A percentile compares a stretch with the other conserved stretches of the same genome.
phyloP scores from a whole-genome alignment of 1,140 invertebrate genomes.

The Trinorchestia longiramus region DNA sequence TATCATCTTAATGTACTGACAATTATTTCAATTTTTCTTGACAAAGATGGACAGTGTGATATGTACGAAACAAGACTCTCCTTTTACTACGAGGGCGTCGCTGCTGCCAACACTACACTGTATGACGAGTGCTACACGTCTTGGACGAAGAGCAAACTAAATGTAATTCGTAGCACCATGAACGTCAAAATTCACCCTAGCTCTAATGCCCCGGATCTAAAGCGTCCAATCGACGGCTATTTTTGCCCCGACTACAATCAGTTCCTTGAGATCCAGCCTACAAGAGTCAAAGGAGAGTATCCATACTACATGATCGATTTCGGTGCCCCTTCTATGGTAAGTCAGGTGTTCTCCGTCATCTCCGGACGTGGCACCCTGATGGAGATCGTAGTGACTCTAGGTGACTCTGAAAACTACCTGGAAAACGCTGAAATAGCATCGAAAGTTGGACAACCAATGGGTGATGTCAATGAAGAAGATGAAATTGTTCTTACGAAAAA shows the following conservation, averaged over 20 bases:
- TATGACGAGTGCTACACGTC: background rate
- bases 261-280: background rate
- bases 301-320: background rate
- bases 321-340: background rate
- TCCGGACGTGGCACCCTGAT: background rate
- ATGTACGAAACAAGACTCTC: no score
- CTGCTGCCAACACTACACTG: background rate
- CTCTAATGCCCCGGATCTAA: background rate
- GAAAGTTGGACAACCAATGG: background rate
- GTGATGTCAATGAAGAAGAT: background rate
- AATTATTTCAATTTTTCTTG: no score
- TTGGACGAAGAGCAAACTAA: background rate
- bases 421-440: background rate
- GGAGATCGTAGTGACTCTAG: background rate
- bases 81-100: background rate
- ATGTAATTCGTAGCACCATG: background rate
- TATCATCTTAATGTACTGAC: no score
- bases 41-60: no score
- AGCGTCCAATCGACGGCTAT: background rate
- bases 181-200: background rate
- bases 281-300: background rate
- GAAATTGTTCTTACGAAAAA: background rate
- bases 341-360: background rate
- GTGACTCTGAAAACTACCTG: background rate
- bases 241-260: background rate